Evolutionary conservation across 2,888 invertebrate genomes (phyloP).

Genomic region (Branchinecta sandiegonensis): DNA sequence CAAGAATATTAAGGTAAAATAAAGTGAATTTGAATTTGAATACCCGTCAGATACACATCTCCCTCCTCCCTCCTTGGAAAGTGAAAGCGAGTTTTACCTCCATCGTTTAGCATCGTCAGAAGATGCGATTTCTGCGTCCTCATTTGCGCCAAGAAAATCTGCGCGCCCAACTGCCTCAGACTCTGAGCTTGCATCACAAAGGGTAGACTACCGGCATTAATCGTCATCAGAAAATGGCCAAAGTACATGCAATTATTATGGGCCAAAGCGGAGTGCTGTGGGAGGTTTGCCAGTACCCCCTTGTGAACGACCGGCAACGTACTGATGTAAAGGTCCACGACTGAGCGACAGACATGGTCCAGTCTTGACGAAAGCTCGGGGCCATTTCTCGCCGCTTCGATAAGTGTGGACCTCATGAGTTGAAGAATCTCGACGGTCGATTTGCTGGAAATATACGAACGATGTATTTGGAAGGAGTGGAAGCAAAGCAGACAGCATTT

Average conservation of each 20-base stretch:
- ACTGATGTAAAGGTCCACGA: background rate
- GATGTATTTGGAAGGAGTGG: too few relatives aligned
- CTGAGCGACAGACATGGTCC: background rate
- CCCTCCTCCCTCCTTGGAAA: too few relatives aligned
- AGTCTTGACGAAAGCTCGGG: background rate
- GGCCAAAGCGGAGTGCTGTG: slow-evolving; percentile 48
- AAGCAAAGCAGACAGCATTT: too few relatives aligned
- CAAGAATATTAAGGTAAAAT: too few relatives aligned
- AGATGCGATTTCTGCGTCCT: slow-evolving; percentile 59
- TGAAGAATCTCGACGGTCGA: background rate
- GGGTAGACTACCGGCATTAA: background rate
- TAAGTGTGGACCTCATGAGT: background rate
- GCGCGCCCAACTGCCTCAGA: slow-evolving; percentile 51
- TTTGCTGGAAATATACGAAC: background rate
- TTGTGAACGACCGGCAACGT: background rate
- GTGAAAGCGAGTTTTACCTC: slow-evolving; percentile 43
- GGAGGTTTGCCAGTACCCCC: background rate
- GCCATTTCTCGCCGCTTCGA: background rate
- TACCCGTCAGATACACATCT: too few relatives aligned
- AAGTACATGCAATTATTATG: slow-evolving; percentile 87
- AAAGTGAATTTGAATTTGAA: too few relatives aligned
- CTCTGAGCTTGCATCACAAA: slow-evolving; percentile 4
- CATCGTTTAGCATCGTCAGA: slow-evolving; percentile 54
- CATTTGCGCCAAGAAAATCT: slow-evolving; percentile 56
- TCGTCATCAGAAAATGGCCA: slow-evolving; percentile 49